These are phyloP conservation scores for Torymus tubicola DNA, from an alignment of 2,888 invertebrate genomes.

Conservation along the genomic window DNA sequence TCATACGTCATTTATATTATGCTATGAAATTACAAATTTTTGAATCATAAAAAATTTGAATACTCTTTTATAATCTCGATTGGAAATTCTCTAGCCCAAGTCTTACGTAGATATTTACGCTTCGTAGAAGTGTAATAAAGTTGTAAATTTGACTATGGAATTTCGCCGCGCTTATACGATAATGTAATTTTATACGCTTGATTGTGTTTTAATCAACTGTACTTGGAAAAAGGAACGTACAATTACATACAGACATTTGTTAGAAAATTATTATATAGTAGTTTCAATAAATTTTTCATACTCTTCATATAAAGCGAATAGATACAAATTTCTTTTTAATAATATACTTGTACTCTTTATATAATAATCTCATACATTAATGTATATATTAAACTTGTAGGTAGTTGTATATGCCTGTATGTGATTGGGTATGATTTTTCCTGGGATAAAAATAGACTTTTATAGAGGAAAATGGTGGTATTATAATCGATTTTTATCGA, in stretches of 20 bases:
- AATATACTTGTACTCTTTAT: not conserved
- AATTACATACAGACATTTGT: constrained; percentile 11
- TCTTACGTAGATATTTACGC: constrained; percentile 17
- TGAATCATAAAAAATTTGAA: not conserved
- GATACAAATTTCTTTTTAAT: not conserved
- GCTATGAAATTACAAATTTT: too few relatives aligned
- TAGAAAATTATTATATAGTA: not conserved
- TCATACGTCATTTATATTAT: too few relatives aligned
- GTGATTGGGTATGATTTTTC: constrained; percentile 12
- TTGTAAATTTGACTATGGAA: constrained; percentile 32
- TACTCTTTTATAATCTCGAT: not conserved
- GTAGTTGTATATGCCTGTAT: not conserved
- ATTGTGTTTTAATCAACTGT: constrained; percentile 5
- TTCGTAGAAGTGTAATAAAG: not conserved
- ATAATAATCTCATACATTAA: constrained; percentile 1
- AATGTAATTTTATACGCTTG: constrained; percentile 36
- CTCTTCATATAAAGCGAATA: constrained; percentile 2
- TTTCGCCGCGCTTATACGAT: constrained; percentile 8
- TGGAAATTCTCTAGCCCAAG: not conserved
- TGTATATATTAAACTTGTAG: constrained; percentile 1
- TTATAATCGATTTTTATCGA: constrained; percentile 9
- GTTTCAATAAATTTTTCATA: constrained; percentile 12
- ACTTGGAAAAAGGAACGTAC: constrained; percentile 7
- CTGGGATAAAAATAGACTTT: constrained; percentile 6
- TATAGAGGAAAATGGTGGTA: constrained; percentile 9